These are phyloP conservation scores for Hypotaenidia philippensis DNA, from an alignment of 2,797 vertebrate genomes.

Conservation along the genomic window DNA sequence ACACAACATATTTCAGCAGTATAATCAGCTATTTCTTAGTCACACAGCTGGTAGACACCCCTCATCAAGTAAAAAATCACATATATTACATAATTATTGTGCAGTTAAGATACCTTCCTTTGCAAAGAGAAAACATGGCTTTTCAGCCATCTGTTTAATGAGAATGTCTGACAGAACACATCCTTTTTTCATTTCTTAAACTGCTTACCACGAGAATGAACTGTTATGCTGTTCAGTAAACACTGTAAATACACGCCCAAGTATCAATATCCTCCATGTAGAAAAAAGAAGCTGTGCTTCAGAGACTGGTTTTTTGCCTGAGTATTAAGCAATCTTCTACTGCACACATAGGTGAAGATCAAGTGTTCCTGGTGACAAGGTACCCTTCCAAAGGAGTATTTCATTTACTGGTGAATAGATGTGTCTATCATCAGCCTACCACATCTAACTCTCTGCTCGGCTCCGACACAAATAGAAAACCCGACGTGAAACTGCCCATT, in stretches of 20 bases:
- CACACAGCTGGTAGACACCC: slow-evolving; percentile 9
- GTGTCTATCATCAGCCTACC: not conserved
- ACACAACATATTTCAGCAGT: slow-evolving; percentile 37
- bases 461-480: not conserved
- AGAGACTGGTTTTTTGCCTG: not conserved
- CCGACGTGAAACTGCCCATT: not conserved
- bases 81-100: not conserved
- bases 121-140: not conserved
- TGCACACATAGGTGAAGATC: not conserved
- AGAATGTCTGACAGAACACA: not conserved
- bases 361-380: not conserved
- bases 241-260: not conserved
- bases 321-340: not conserved
- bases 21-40: slow-evolving; percentile 38
- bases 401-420: not conserved
- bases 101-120: not conserved
- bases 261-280: not conserved
- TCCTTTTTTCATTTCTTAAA: not conserved
- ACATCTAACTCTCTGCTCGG: not conserved
- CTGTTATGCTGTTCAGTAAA: not conserved
- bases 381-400: not conserved
- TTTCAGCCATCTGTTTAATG: not conserved
- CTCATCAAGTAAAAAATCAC: slow-evolving; percentile 14
- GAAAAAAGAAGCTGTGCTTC: not conserved
- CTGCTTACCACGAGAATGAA: not conserved